Percentiles rank a stretch among this genome's conserved stretches.
phyloP scores from a whole-genome alignment of 1,140 invertebrate genomes.

The Nasonia giraulti region DNA sequence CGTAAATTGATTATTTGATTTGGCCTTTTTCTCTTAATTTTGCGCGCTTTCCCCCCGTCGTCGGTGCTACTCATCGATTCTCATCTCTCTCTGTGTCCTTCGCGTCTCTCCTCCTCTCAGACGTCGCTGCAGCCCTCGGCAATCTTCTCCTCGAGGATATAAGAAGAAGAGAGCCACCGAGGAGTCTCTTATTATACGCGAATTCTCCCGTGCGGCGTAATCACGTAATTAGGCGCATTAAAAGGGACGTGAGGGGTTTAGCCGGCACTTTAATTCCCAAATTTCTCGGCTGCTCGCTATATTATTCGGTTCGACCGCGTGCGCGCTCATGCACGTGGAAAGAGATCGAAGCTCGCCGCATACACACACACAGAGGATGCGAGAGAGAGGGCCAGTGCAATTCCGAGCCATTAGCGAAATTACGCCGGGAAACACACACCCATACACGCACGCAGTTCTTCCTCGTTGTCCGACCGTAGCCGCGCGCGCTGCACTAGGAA shows the following conservation, averaged over 20 bases:
- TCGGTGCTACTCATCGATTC: conserved; percentile 39
- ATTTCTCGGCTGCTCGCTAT: conserved; percentile 64
- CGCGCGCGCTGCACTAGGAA: conserved; percentile 13
- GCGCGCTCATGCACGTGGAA: conserved; percentile 35
- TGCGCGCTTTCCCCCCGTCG: neutral
- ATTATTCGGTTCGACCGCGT: conserved; percentile 61
- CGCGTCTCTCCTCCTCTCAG: too few relatives aligned
- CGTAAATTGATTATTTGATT: conserved; percentile 53
- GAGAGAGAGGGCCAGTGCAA: conserved; percentile 29
- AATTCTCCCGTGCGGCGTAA: conserved; percentile 56
- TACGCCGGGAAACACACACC: conserved; percentile 44
- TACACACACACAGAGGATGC: neutral
- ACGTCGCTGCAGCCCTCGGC: neutral
- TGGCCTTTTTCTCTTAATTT: conserved; percentile 45
- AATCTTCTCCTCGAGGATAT: conserved; percentile 11
- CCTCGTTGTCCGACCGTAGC: neutral
- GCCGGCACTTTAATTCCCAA: conserved; percentile 69
- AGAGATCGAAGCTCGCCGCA: conserved; percentile 17
- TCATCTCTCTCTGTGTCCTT: conserved; percentile 1
- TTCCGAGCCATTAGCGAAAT: conserved; percentile 57
- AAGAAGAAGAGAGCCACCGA: neutral
- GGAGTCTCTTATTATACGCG: conserved; percentile 48
- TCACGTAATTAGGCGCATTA: conserved; percentile 68
- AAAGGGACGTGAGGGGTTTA: conserved; percentile 51
- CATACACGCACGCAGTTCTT: neutral